These are phyloP conservation scores for Campopleginae sp. DNA, from an alignment of 2,888 invertebrate genomes.

Conservation along the genomic window DNA sequence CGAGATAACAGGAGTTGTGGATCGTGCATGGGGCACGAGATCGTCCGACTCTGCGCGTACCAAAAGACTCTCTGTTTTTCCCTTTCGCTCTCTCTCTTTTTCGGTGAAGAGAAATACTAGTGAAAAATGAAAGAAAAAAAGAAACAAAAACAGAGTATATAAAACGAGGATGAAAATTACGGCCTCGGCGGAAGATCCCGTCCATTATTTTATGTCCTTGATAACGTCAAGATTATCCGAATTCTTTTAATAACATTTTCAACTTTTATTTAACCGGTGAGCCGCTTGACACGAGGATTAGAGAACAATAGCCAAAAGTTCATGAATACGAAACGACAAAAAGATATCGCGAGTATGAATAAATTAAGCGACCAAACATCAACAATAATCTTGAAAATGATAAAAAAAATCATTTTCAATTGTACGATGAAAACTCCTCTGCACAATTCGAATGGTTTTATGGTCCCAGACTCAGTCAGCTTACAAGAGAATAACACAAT, in stretches of 20 bases:
- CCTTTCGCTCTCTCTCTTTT: neutral
- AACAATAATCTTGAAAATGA: neutral
- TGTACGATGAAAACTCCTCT: neutral
- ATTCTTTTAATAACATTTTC: slow-evolving; percentile 34
- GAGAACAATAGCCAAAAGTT: neutral
- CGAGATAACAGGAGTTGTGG: slow-evolving; percentile 58
- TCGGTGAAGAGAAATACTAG: neutral
- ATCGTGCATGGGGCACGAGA: slow-evolving; percentile 51
- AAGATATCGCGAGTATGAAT: neutral
- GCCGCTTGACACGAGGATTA: neutral
- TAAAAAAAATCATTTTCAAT: neutral
- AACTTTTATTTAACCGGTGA: neutral
- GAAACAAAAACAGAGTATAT: slow-evolving; percentile 4
- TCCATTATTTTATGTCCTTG: slow-evolving; percentile 32
- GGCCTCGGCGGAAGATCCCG: slow-evolving; percentile 10
- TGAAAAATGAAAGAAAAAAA: slow-evolving; percentile 6
- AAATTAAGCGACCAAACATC: neutral
- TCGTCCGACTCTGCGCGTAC: slow-evolving; percentile 2
- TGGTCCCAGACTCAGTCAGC: neutral
- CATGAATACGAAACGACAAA: neutral
- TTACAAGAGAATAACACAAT: slow-evolving; percentile 16
- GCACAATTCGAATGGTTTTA: neutral
- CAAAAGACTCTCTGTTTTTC: slow-evolving; percentile 15
- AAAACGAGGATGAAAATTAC: slow-evolving; percentile 23
- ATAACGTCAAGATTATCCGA: slow-evolving; percentile 27